These are phyloP conservation scores for Lacanobia oleracea DNA, from an alignment of 2,888 invertebrate species.

Conservation along the genomic window DNA sequence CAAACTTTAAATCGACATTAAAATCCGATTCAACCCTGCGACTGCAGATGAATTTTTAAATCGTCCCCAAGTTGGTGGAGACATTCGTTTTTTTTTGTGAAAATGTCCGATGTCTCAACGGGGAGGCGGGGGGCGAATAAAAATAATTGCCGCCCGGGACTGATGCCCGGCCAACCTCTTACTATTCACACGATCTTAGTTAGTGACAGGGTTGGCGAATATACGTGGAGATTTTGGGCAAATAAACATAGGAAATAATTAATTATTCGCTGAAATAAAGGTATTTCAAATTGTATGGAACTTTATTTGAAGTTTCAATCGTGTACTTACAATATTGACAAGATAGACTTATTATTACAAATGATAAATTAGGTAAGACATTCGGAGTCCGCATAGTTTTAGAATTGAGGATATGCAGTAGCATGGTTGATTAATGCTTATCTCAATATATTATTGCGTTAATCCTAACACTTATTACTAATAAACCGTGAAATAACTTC, in stretches of 20 bases:
- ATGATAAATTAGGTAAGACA: no score
- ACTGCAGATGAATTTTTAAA: constrained; percentile 74
- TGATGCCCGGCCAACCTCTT: constrained; percentile 80
- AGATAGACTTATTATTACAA: no score
- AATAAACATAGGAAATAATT: background rate
- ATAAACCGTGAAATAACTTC: background rate
- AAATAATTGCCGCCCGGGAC: constrained; percentile 83
- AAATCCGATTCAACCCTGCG: constrained; percentile 64
- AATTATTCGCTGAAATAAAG: no score
- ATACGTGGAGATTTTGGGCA: background rate
- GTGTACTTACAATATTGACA: no score
- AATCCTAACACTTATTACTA: background rate
- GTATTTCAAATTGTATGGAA: no score
- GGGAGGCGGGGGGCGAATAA: constrained; percentile 78
- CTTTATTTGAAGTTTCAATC: no score
- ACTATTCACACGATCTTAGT: constrained; percentile 82
- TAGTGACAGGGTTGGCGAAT: constrained; percentile 74
- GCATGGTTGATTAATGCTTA: background rate
- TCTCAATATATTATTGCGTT: background rate
- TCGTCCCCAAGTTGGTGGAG: constrained; percentile 58
- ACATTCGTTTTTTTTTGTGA: constrained; percentile 56
- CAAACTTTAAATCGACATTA: constrained; percentile 60
- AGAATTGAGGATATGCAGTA: background rate
- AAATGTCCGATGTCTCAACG: constrained; percentile 64
- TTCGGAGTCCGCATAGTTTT: background rate